Base-by-base conservation (phyloP, 2,888 invertebrate species). In the Drosophila prostipennis region DNA sequence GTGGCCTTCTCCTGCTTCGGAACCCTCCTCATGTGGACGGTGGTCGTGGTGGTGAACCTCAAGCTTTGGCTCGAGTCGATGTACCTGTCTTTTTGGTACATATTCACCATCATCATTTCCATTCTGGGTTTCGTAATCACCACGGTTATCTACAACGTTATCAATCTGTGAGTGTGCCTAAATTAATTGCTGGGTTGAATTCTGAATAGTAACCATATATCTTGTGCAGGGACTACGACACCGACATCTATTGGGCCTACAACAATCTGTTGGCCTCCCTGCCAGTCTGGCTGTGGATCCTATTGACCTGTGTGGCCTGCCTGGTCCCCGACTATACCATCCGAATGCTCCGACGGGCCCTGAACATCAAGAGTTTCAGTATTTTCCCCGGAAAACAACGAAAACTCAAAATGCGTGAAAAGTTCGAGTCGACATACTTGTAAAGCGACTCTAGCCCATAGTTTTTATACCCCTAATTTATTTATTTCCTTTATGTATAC, bases 21-120 rank as follows among this genome's bases (percentile, higher is more conserved):
- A 53, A 95, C 93, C 0, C 90, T 93, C 46, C 92, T 93, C 73
- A 95, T 93, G 84, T 94, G 94, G 87, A 89, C 92, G 65, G 92
- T 94, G 69, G 93, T 95, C 40, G 72, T 94, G 64, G 91, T 94
- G 5, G 94, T 93, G 23, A 95, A 93, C 87, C 86, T 94, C 6
- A 95, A 95, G 92, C 90, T 95, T 72, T 93, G 93, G 92, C 90
- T 95, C 74, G 94, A 94, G 81, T 93, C 95, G 26, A 93, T 93
- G 70, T 94, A 94, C 89, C 93, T 94, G 76, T 94, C 94, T 4
- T 86, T 91, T 53, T 85, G 93, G 72, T 94, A 94, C 81, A 92
- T 94, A 3, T 87, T 80, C 4, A 93, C 93, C 2, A 81, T 95
- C 3, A 29, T 93, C 19, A 78, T 93, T 3, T 95, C 95, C 0